Conservation (phyloP, 2,888 invertebrate species). For the Campoplex capitator region DNA sequence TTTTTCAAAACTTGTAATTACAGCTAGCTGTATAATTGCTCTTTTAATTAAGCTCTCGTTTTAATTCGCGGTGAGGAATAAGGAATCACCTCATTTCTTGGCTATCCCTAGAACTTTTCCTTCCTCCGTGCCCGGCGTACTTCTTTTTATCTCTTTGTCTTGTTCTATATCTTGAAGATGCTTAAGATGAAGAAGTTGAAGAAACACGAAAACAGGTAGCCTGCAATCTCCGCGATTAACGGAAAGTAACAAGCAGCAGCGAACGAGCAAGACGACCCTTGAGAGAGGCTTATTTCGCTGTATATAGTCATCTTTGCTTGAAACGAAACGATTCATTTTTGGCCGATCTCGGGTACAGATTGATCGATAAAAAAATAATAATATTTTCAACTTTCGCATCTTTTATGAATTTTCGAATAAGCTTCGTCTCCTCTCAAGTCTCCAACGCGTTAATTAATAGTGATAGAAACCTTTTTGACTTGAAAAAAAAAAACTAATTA, state of each 20-base stretch:
- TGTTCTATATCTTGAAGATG: conserved; percentile 18
- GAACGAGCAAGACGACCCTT: conserved; percentile 30
- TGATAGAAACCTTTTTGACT: too few species aligned
- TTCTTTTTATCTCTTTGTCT: conserved; percentile 4
- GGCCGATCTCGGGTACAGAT: too few species aligned
- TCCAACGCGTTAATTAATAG: too few species aligned
- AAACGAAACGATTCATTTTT: too few species aligned
- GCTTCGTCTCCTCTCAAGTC: too few species aligned
- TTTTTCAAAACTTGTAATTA: conserved; percentile 54
- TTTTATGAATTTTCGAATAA: too few species aligned
- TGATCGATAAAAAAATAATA: too few species aligned
- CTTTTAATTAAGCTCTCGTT: conserved; percentile 65
- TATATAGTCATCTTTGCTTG: not conserved
- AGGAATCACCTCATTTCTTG: conserved; percentile 49
- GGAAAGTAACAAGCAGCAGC: conserved; percentile 56
- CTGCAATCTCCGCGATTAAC: conserved; percentile 63
- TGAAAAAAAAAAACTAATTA: not conserved
- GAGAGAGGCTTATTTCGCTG: not conserved
- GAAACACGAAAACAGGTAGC: conserved; percentile 28
- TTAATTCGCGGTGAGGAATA: conserved; percentile 57
- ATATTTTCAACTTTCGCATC: too few species aligned
- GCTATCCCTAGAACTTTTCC: conserved; percentile 10
- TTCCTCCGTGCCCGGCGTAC: not conserved
- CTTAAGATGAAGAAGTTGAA: conserved; percentile 44
- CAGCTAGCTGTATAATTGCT: conserved; percentile 60